Evolutionary conservation across 2,888 invertebrate species (phyloP).

Genomic region (Crepidodera aurea): DNA sequence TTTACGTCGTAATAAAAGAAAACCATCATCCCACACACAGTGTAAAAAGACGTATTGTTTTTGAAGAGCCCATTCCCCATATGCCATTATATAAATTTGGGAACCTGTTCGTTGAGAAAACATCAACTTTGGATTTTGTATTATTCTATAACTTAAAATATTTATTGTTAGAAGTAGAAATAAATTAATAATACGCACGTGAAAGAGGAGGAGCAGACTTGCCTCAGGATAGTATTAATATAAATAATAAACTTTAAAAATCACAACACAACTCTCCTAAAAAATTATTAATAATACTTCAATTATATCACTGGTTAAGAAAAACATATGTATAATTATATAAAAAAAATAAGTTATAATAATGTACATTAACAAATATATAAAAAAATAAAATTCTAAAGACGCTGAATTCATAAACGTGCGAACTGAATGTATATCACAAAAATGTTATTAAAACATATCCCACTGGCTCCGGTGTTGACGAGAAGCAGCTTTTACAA

Average conservation of each 20-base stretch:
- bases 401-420: slow-evolving; percentile 18
- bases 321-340: slow-evolving; percentile 33
- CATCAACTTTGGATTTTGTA: no score
- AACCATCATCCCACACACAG: no score
- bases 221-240: neutral
- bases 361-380: slow-evolving; percentile 29
- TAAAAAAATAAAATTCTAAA: slow-evolving; percentile 33
- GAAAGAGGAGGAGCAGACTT: neutral
- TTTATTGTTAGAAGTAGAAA: no score
- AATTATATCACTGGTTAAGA: slow-evolving; percentile 22
- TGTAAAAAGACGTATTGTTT: no score
- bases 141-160: no score
- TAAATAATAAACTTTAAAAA: slow-evolving; percentile 6
- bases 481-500: no score
- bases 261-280: slow-evolving; percentile 2
- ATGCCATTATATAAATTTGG: no score
- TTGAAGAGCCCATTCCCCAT: no score
- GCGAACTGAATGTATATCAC: slow-evolving; percentile 29
- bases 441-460: slow-evolving; percentile 21
- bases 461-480: neutral
- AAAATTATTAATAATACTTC: slow-evolving; percentile 26
- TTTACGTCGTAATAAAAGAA: no score
- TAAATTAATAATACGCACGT: no score
- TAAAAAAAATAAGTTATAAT: slow-evolving; percentile 32
- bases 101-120: no score